Base-by-base conservation (phyloP, 2,113 vertebrate species). In the Fukomys damarensis region DNA sequence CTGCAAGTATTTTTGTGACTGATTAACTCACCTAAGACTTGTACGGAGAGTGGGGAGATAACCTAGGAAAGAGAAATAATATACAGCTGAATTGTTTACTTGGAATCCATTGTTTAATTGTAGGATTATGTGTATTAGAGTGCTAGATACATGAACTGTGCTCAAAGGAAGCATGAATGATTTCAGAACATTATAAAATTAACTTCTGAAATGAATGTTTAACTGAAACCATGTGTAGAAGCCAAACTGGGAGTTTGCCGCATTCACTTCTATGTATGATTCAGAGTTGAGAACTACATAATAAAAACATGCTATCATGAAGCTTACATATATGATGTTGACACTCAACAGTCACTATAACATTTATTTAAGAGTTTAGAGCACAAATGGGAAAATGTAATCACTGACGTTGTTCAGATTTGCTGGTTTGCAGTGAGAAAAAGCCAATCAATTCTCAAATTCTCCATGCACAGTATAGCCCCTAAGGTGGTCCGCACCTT, bases 11-110 rank as follows among this genome's bases (percentile, higher is more conserved):
- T 95, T 95, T 93, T 83, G 59, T 72, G 76, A 74, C 68, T 89
- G 86, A 97, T 89, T 41, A 93, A 58, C 66, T 95, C 61, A 91
- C 95, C 76, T 94, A 59, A 93, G 94, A 74, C 70, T 90, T 93
- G 79, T 90, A 66, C n/a, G 49, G n/a, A 59, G 30, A 93, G 52
- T 28, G 2, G 12, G 52, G 32, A 84, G 79, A 63, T 83, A 94
- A 72, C 76, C 43, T 85, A 77, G 59, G 79, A 90, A 96, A 85
- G 86, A 96, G 58, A 96, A 93, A 86, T 59, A 32, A 14, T 49
- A 66, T 65, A 46, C 32, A 79, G 43, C 59, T 74, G 14, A 82
- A 20, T 93, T 92, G 58, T 93, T 92, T 91, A 76, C 88, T 94
- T 95, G 56, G 74, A 86, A 61, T 89, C 22, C 89, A 13, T 94